Evolutionary conservation across 2,797 vertebrate species (phyloP).

Genomic region (Arrhamphus sclerolepis): DNA sequence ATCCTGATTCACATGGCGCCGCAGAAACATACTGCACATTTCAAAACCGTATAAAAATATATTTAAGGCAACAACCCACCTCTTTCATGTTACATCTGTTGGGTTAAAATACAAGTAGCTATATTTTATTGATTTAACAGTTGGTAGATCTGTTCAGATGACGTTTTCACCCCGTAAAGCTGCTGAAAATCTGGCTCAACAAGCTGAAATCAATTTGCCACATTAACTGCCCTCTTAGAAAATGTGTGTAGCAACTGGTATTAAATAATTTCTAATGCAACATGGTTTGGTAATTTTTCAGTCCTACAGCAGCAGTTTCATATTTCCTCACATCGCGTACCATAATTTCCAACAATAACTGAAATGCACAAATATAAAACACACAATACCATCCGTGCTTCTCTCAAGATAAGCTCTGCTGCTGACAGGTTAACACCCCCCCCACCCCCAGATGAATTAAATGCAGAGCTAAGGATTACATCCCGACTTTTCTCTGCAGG

Average conservation of each 20-base stretch:
- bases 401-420: background rate
- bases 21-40: slow-evolving; percentile 51
- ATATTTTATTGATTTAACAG: background rate
- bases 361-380: slow-evolving; percentile 29
- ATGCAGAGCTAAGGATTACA: slow-evolving; percentile 7
- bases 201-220: no score
- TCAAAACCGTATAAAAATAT: slow-evolving; percentile 69
- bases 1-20: slow-evolving; percentile 35
- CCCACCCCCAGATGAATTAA: slow-evolving; percentile 6
- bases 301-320: slow-evolving; percentile 15
- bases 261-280: background rate
- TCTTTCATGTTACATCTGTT: slow-evolving; percentile 5
- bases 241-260: background rate
- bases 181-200: background rate
- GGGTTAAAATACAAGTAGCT: slow-evolving; percentile 6
- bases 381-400: background rate
- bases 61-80: slow-evolving; percentile 65
- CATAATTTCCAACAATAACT: slow-evolving; percentile 16
- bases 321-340: slow-evolving; percentile 17
- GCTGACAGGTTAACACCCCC: slow-evolving; percentile 4
- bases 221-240: no score
- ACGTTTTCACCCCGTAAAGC: background rate
- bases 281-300: background rate
- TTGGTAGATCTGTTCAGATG: background rate
- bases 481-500: slow-evolving; percentile 18